Conservation (phyloP, 2,113 vertebrate genomes). For the Lipotes vexillifer region DNA sequence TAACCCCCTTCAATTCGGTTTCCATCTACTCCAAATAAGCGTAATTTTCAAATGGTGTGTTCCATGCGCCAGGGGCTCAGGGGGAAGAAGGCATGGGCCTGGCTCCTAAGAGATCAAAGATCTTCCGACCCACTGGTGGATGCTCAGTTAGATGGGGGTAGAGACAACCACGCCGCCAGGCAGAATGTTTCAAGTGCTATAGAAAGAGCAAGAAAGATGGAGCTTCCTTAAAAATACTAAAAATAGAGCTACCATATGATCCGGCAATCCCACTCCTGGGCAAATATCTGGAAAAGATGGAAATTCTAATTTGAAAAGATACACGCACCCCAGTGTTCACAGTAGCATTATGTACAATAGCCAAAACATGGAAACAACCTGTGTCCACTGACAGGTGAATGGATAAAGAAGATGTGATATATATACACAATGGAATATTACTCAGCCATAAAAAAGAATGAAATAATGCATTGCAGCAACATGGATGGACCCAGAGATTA, state of each 20-base stretch:
- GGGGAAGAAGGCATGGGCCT: fast-evolving
- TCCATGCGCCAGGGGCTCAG: not conserved
- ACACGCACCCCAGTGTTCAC: not conserved
- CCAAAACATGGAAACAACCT: not conserved
- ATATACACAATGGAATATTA: too few relatives aligned
- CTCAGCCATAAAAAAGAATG: not conserved
- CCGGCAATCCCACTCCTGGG: not conserved
- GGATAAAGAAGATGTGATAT: not conserved
- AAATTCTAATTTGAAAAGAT: not conserved
- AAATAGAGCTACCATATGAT: not conserved
- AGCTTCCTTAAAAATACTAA: not conserved
- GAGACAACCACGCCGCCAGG: fast-evolving
- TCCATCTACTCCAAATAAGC: not conserved
- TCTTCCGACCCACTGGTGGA: not conserved
- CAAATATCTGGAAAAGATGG: not conserved
- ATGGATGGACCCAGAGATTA: not conserved
- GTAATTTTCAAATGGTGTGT: not conserved
- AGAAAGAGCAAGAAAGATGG: not conserved
- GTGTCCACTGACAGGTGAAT: not conserved
- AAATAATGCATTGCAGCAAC: not conserved
- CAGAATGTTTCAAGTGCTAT: not conserved
- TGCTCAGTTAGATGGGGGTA: not conserved
- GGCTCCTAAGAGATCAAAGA: not conserved
- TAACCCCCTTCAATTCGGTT: not conserved
- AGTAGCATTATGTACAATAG: not conserved